Evolutionary conservation across 2,797 vertebrate genomes (phyloP).

Genomic region (Sternarchorhynchus goeldii): DNA sequence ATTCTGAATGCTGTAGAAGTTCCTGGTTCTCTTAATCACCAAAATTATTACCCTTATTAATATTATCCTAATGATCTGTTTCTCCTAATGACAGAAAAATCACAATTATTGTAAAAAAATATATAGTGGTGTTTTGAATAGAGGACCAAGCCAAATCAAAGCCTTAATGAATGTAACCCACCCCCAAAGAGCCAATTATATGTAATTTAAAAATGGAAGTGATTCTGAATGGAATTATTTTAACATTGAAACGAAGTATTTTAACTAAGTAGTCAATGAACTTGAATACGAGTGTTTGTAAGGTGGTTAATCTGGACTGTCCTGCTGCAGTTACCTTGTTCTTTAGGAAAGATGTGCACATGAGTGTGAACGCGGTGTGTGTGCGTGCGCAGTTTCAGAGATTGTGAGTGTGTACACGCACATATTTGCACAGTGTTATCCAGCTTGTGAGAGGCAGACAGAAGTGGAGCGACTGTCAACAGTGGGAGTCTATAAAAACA

Average conservation of each 20-base stretch:
- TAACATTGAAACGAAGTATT: not conserved
- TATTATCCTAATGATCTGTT: no score
- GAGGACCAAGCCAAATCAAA: not conserved
- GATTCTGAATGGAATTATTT: no score
- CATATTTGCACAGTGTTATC: constrained; percentile 83
- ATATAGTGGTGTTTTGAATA: not conserved
- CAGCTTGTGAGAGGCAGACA: constrained; percentile 77
- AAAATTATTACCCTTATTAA: no score
- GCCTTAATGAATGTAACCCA: no score
- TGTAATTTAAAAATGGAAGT: no score
- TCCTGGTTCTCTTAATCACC: no score
- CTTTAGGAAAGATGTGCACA: constrained; percentile 16
- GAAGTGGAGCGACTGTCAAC: constrained; percentile 78
- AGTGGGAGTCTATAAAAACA: constrained; percentile 82
- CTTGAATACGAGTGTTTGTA: constrained; percentile 48
- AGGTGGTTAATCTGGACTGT: constrained; percentile 57
- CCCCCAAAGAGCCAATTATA: no score
- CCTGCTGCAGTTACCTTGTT: not conserved
- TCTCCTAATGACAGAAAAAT: no score
- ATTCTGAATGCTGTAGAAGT: no score
- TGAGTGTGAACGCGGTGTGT: constrained; percentile 15
- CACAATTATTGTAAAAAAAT: no score
- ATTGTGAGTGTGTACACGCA: constrained; percentile 72
- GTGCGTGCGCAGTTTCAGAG: constrained; percentile 39
- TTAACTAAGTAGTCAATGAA: not conserved